These are phyloP conservation scores for Phyllostomus hastatus DNA, from an alignment of 2,113 vertebrate genomes.

Conservation along the genomic window DNA sequence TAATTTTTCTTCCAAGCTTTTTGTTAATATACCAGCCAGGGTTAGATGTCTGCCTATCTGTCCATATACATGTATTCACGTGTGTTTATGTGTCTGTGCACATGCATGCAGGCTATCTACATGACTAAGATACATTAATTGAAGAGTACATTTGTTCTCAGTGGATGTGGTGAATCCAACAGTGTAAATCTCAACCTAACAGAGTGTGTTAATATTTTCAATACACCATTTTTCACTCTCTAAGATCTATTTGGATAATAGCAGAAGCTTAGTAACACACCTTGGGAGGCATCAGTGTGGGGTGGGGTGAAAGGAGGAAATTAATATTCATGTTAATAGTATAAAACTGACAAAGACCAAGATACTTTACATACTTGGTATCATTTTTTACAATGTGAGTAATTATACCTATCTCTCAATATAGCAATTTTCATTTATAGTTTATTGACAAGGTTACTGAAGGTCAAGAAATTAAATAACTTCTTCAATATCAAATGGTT, in stretches of 20 bases:
- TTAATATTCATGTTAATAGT: neutral
- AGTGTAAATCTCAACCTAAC: neutral
- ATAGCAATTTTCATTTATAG: neutral
- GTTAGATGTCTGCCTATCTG: neutral
- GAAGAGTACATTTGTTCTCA: neutral
- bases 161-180: neutral
- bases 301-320: neutral
- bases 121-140: neutral
- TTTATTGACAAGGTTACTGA: neutral
- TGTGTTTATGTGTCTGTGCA: neutral
- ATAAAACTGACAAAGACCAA: neutral
- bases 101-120: neutral
- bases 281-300: neutral
- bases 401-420: neutral
- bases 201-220: neutral
- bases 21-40: neutral
- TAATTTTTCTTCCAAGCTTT: neutral
- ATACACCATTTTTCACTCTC: neutral
- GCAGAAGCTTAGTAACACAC: neutral
- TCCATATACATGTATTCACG: neutral
- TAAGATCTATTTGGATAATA: conserved; percentile 22
- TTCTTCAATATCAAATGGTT: neutral
- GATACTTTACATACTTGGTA: neutral
- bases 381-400: neutral
- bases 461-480: neutral